These are phyloP conservation scores for Drosophila paramelanica DNA, from an alignment of 2,888 invertebrate genomes.

Conservation along the genomic window DNA sequence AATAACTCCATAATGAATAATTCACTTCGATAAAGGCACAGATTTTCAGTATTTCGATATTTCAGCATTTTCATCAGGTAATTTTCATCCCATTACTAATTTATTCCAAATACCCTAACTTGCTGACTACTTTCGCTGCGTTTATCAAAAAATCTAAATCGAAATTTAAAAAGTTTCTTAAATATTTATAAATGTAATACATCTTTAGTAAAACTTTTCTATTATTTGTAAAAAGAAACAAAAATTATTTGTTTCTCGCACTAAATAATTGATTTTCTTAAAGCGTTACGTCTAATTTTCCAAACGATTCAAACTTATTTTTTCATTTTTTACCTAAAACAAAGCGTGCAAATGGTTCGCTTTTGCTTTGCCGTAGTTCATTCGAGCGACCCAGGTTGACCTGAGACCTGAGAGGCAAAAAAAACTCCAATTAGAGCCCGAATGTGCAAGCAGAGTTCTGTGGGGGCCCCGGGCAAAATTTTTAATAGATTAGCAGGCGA, in stretches of 20 bases:
- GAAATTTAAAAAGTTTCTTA: no score
- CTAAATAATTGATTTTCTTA: no score
- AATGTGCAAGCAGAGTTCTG: slow-evolving; percentile 23
- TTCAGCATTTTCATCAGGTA: neutral
- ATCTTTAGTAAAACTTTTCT: no score
- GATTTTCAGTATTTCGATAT: slow-evolving; percentile 19
- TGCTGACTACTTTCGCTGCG: neutral
- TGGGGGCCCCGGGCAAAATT: slow-evolving; percentile 27
- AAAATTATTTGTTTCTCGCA: no score
- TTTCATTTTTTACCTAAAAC: no score
- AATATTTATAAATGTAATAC: no score
- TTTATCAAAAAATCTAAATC: neutral
- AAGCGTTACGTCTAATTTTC: no score
- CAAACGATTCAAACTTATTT: no score
- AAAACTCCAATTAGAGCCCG: slow-evolving; percentile 28
- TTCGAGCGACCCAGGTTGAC: neutral
- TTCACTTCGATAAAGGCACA: slow-evolving; percentile 39
- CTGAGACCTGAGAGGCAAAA: neutral
- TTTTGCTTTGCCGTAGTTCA: neutral
- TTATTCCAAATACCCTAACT: slow-evolving; percentile 1
- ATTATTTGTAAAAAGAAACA: no score
- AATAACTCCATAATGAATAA: slow-evolving; percentile 60
- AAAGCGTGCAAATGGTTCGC: neutral
- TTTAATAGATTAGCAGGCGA: slow-evolving; percentile 71
- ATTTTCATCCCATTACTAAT: slow-evolving; percentile 2